Evolutionary conservation across 2,113 vertebrate genomes (phyloP), one percentile per base, ranked within the genome.

Genomic region (Otolemur garnettii): DNA sequence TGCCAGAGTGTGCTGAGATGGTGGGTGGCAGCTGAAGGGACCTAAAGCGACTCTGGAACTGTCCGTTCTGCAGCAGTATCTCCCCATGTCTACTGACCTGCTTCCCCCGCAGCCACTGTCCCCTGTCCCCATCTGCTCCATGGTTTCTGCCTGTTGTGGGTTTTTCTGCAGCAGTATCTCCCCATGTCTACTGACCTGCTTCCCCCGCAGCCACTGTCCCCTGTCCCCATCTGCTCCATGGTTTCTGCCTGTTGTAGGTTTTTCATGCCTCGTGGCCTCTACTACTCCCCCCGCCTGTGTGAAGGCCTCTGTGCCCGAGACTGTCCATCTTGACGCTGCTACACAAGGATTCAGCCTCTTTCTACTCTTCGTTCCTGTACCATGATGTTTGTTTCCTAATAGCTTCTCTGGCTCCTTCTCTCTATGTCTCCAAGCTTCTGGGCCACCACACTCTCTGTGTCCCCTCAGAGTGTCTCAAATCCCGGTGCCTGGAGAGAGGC

Each of bases 11-110:
- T 10, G 38, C 57, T 55, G 35, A 64, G 50, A 22, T 1, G 21
- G 69, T 2, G 24, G 19, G 35, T 10, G 0, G 4, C 9, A 4
- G 28, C 57, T 2, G 22, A 11, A 84, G 82, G 35, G 68, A 22
- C 64, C n/a, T 24, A 2, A 5, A 21, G 26, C 5, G 10, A 12
- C 24, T 59, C 75, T 10, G 60, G 53, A n/a, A 53, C 33, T 19
- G 42, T 2, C 10, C 30, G 7, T 15, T 2, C 26, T 21, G 5
- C 8, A 30, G 28, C 17, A 69, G 14, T 2, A 0, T 14, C 6
- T 60, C 21, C 7, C 14, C 12, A 3, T 0, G 2, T 14, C n/a
- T 62, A 13, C 11, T 2, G 33, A 5, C 30, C n/a, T 0, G 7
- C 68, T 18, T 22, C 1, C 13, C 22, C 10, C 0, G 0, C 19